These are phyloP conservation scores for Poliocrania exsul DNA, from an alignment of 2,797 vertebrate genomes.

Conservation along the genomic window DNA sequence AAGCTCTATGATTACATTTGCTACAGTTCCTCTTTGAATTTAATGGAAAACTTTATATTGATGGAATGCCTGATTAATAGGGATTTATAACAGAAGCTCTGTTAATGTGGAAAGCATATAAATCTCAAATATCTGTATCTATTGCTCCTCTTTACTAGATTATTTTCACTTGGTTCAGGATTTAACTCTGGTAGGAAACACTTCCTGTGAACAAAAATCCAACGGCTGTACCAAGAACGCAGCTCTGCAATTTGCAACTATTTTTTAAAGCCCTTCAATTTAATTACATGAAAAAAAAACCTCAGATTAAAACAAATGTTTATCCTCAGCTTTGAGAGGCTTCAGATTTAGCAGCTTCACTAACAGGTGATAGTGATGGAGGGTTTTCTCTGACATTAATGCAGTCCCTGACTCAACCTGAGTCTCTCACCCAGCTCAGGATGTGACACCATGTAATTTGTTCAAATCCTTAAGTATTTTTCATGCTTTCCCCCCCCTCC, in stretches of 20 bases:
- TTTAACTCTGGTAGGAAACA: not conserved
- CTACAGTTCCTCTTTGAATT: slow-evolving; percentile 41
- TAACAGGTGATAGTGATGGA: not conserved
- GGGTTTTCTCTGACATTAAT: not conserved
- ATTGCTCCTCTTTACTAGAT: not conserved
- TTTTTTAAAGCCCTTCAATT: not conserved
- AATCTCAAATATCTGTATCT: slow-evolving; percentile 21
- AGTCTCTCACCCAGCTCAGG: not conserved
- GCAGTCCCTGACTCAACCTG: not conserved
- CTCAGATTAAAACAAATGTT: not conserved
- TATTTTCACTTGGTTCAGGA: slow-evolving; percentile 12
- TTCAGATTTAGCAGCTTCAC: not conserved
- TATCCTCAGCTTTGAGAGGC: not conserved
- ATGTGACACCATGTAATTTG: not conserved
- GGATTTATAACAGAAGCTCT: slow-evolving; percentile 54
- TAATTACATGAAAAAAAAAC: not conserved
- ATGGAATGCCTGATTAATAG: slow-evolving; percentile 50
- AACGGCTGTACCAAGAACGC: not conserved
- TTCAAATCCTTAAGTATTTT: not conserved
- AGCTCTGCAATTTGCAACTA: not conserved
- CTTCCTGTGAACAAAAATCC: not conserved
- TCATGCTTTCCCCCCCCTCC: no score
- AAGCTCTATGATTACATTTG: slow-evolving; percentile 33
- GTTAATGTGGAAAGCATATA: slow-evolving; percentile 40
- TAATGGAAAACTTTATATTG: slow-evolving; percentile 60